Percentiles rank a stretch among this genome's conserved stretches.
phyloP scores from a whole-genome alignment of 2,888 invertebrate species.

The Poecilobothrus nobilitatus region DNA sequence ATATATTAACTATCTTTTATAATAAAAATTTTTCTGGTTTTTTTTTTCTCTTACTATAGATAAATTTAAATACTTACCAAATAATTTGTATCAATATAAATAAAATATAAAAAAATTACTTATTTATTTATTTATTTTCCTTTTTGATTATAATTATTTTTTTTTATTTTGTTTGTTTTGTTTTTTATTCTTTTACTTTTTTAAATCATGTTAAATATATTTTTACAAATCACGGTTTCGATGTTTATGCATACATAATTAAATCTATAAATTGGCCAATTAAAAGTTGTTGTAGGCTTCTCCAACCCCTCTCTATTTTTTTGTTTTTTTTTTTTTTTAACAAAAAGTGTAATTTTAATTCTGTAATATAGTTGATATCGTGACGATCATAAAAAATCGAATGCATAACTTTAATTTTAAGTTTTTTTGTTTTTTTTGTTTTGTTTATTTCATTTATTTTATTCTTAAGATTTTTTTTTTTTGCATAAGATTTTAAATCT shows the following conservation, averaged over 20 bases:
- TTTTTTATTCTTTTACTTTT: background rate
- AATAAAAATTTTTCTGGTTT: too few relatives aligned
- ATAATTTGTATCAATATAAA: background rate
- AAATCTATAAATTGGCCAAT: slow-evolving; percentile 47
- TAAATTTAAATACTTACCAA: background rate
- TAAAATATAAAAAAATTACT: background rate
- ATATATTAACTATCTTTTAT: too few relatives aligned
- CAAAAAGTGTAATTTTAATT: too few relatives aligned
- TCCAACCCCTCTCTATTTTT: slow-evolving; percentile 25
- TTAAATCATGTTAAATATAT: slow-evolving; percentile 29
- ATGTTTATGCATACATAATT: slow-evolving; percentile 46
- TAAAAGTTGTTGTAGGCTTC: slow-evolving; percentile 28
- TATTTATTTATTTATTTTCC: background rate
- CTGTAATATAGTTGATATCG: background rate
- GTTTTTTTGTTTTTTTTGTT: background rate
- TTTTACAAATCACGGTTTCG: slow-evolving; percentile 46
- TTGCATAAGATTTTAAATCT: too few relatives aligned
- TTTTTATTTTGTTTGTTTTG: background rate
- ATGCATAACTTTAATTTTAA: background rate
- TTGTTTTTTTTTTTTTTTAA: slow-evolving; percentile 15
- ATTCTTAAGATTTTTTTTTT: too few relatives aligned
- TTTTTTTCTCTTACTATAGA: background rate
- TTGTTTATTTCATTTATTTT: too few relatives aligned
- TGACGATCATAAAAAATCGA: slow-evolving; percentile 4
- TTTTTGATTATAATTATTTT: background rate